phyloP scores from a whole-genome alignment of 2,113 vertebrate species.

The Rhinopomastus cyanomelas region DNA sequence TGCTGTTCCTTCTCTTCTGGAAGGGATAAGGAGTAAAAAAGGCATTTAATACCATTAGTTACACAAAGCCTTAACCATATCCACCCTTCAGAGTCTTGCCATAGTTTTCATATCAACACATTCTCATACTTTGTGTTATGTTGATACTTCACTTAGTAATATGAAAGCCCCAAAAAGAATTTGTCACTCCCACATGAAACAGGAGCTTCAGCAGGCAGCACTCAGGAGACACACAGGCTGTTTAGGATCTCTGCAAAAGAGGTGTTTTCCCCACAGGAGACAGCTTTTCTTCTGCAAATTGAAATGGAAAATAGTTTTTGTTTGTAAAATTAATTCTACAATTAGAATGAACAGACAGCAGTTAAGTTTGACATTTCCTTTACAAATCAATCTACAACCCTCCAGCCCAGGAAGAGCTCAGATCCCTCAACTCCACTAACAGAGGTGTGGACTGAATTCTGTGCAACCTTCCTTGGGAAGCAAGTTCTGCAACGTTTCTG shows the following conservation, averaged over 20 bases:
- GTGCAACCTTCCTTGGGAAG: not conserved
- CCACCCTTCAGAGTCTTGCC: not conserved
- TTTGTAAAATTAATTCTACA: not conserved
- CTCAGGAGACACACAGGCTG: not conserved
- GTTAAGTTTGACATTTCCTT: not conserved
- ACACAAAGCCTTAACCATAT: not conserved
- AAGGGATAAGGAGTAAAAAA: not conserved
- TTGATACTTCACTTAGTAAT: not conserved
- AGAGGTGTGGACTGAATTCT: accelerated
- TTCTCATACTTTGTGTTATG: not conserved
- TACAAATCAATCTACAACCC: not conserved
- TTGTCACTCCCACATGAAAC: not conserved
- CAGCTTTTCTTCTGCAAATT: not conserved
- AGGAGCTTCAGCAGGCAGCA: not conserved
- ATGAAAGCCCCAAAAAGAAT: not conserved
- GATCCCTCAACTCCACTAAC: not conserved
- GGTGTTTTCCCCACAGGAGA: not conserved
- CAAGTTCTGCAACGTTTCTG: not conserved
- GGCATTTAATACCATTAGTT: not conserved
- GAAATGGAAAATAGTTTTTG: not conserved
- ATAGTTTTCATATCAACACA: not conserved
- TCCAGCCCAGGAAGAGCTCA: not conserved
- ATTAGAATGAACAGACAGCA: not conserved
- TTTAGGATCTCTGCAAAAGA: not conserved
- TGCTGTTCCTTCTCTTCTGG: not conserved